Evolutionary conservation across 2,113 vertebrate genomes (phyloP).

Genomic region (Carassius gibelio): DNA sequence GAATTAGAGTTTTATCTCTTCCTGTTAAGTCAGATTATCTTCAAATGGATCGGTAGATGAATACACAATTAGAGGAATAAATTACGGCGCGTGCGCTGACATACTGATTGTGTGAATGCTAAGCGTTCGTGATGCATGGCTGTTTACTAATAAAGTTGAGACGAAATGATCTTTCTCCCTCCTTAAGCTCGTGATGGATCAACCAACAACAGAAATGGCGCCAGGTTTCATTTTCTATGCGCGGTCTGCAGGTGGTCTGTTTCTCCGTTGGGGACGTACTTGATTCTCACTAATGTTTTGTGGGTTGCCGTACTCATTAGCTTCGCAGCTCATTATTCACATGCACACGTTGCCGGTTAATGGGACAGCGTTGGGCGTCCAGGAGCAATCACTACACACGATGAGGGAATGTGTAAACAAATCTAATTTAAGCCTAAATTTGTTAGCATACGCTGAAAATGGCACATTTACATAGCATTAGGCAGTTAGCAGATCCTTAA

Average conservation of each 20-base stretch:
- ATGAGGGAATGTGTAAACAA: constrained; percentile 45
- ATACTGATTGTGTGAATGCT: constrained; percentile 13
- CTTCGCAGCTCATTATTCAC: constrained; percentile 64
- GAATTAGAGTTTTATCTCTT: constrained; percentile 49
- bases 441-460: constrained; percentile 47
- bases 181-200: constrained; percentile 59
- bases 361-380: constrained; percentile 51
- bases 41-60: constrained; percentile 15
- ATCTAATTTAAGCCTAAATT: constrained; percentile 54
- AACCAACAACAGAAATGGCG: constrained; percentile 49
- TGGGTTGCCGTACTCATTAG: constrained; percentile 66
- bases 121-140: constrained; percentile 44
- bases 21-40: constrained; percentile 44
- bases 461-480: constrained; percentile 54
- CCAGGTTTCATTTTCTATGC: constrained; percentile 61
- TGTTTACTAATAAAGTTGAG: constrained; percentile 41
- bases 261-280: constrained; percentile 41
- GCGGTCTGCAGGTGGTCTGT: constrained; percentile 67
- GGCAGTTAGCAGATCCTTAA: constrained; percentile 34
- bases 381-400: constrained; percentile 51
- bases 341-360: constrained; percentile 41
- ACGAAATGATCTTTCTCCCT: constrained; percentile 34
- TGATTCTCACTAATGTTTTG: constrained; percentile 65
- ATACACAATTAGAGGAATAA: constrained; percentile 50
- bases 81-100: constrained; percentile 32